Evolutionary conservation across 2,797 vertebrate genomes (phyloP), one percentile per base, ranked within the genome.

Genomic region (Alosa sapidissima): DNA sequence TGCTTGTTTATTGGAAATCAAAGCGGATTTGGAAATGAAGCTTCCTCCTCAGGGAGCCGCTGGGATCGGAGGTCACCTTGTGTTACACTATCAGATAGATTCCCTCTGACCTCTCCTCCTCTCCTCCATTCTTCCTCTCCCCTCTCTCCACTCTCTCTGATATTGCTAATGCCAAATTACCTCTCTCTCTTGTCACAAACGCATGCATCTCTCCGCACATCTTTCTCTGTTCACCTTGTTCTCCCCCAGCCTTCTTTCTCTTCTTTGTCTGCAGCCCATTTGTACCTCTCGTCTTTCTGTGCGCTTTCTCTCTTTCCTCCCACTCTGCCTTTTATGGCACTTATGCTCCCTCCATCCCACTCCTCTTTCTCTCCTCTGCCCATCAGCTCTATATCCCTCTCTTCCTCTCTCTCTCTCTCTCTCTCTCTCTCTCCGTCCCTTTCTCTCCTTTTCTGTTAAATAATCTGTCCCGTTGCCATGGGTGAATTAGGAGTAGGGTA

Each of bases 1-100:
- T 89, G 91, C 91, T 91, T 92, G 92, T 93, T 93, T 94, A 95
- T 95, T 95, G 94, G 94, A 95, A 96, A 96, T 95, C 94, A 96
- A 95, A 95, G 93, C 91, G 94, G 93, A 95, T 95, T 94, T 94
- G 91, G 93, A 93, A 91, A 91, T 85, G 84, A 89, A 87, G 89
- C 84, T 89, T 92, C 90, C 89, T 92, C 90, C 90, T 92, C 89
- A 85, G 82, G 89, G 87, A 89, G 84, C 83, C 47, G 81, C 14
- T 45, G 68, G 65, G 84, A 88, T 91, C 91, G 93, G 91, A 94
- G 94, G 93, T 95, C 93, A 94, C 90, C 88, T 86, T 90, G 91
- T 92, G 93, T 92, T 89, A 91, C 90, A 94, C 84, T 83, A 84
- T 82, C 81, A 65, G 78, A 82, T 41, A 60, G 82, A 87, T 83